Conservation (phyloP, 2,888 invertebrate species). For the Aricia artaxerxes region DNA sequence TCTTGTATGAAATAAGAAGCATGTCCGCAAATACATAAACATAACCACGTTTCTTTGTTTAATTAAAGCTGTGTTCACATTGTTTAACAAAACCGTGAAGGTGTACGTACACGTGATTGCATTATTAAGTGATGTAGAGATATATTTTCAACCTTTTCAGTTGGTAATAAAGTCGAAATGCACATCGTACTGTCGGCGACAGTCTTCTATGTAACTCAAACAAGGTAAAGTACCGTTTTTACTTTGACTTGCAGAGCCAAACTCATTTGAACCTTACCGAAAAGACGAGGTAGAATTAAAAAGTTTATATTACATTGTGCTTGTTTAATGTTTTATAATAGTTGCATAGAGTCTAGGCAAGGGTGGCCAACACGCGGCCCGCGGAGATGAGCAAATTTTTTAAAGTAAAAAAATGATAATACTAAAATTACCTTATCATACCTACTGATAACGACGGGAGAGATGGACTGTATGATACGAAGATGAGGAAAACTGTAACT, state of each 20-base stretch:
- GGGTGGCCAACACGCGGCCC: too few species aligned
- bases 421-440: too few species aligned
- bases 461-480: too few species aligned
- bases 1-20: constrained; percentile 33
- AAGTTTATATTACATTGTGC: background rate
- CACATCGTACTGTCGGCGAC: background rate
- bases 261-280: constrained; percentile 5
- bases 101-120: constrained; percentile 58
- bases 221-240: constrained; percentile 23
- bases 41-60: constrained; percentile 52
- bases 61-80: constrained; percentile 61
- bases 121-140: constrained; percentile 51
- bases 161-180: background rate
- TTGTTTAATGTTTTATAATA: background rate
- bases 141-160: background rate
- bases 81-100: constrained; percentile 63
- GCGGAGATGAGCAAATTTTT: too few species aligned
- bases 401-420: too few species aligned
- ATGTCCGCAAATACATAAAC: constrained; percentile 53
- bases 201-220: background rate
- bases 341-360: background rate
- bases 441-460: too few species aligned
- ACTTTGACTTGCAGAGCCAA: background rate
- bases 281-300: background rate
- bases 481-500: too few species aligned